A percentile compares a stretch with the other conserved stretches of the same genome.
Evolutionary conservation across 2,888 invertebrate species (phyloP).

Genomic region (Strigamia maritima): DNA sequence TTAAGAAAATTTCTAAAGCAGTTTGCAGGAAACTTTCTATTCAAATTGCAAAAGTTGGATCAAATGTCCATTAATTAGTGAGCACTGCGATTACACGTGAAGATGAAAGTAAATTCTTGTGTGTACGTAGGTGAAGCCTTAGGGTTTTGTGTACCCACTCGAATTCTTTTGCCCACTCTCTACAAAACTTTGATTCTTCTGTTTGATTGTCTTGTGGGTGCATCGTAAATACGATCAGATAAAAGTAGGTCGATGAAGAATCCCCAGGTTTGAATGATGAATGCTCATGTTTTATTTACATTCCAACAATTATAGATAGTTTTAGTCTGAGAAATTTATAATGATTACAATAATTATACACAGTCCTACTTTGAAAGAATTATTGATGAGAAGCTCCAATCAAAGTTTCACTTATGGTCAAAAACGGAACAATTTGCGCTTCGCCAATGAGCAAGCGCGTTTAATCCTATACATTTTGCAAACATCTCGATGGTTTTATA

Average conservation of each 20-base stretch:
- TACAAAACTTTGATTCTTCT: background rate
- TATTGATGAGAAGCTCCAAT: background rate
- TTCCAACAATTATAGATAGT: background rate
- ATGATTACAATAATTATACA: background rate
- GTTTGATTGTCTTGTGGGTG: background rate
- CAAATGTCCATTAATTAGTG: slow-evolving; percentile 9
- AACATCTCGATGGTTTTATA: background rate
- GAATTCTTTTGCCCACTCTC: background rate
- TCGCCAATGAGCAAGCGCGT: background rate
- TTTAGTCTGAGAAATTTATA: background rate
- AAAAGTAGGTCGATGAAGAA: slow-evolving; percentile 17
- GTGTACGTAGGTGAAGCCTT: background rate
- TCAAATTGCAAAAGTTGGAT: slow-evolving; percentile 12
- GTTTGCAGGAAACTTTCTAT: background rate
- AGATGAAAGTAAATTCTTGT: slow-evolving; percentile 4
- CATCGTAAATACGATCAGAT: slow-evolving; percentile 3
- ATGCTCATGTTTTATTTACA: background rate
- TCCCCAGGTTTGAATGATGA: background rate
- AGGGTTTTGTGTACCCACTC: background rate
- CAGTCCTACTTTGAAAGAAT: background rate
- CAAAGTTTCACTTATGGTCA: background rate
- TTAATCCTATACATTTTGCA: background rate
- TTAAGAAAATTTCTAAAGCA: background rate
- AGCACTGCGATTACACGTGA: background rate
- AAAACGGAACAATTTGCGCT: background rate